Evolutionary conservation across 2,113 vertebrate species (phyloP).

Genomic region (Halcyon senegalensis): DNA sequence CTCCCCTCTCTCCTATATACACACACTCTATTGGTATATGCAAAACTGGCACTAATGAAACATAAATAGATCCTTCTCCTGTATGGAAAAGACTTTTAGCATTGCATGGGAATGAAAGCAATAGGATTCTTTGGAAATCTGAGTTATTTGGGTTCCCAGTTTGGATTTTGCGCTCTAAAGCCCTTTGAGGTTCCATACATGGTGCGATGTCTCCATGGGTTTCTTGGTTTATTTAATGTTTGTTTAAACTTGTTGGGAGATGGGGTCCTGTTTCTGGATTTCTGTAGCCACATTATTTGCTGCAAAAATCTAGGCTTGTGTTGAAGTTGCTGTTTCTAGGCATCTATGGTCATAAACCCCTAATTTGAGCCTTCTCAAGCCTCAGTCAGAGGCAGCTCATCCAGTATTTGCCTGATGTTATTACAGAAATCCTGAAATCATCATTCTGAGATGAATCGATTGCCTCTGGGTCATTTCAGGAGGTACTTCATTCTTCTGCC

Average conservation of each 20-base stretch:
- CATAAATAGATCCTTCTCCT: slow-evolving; percentile 62
- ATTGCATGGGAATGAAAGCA: slow-evolving; percentile 17
- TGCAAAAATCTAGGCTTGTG: not conserved
- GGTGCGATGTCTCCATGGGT: not conserved
- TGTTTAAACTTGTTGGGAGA: not conserved
- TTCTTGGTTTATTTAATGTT: not conserved
- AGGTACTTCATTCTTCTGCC: not conserved
- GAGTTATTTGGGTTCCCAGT: not conserved
- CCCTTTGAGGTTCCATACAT: not conserved
- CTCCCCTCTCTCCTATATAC: slow-evolving; percentile 42
- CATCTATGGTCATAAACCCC: not conserved
- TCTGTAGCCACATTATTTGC: not conserved
- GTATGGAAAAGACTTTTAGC: slow-evolving; percentile 26
- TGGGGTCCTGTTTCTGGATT: not conserved
- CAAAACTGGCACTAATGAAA: slow-evolving; percentile 63
- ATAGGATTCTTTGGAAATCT: not conserved
- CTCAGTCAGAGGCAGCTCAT: not conserved
- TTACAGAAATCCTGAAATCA: not conserved
- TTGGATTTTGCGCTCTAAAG: not conserved
- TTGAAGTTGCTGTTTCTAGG: not conserved
- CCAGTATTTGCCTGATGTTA: not conserved
- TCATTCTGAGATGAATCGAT: not conserved
- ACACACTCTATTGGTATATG: slow-evolving; percentile 43
- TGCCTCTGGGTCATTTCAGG: not conserved
- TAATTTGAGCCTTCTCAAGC: not conserved